Evolutionary conservation across 2,888 invertebrate genomes (phyloP).

Genomic region (Apoda limacodes): DNA sequence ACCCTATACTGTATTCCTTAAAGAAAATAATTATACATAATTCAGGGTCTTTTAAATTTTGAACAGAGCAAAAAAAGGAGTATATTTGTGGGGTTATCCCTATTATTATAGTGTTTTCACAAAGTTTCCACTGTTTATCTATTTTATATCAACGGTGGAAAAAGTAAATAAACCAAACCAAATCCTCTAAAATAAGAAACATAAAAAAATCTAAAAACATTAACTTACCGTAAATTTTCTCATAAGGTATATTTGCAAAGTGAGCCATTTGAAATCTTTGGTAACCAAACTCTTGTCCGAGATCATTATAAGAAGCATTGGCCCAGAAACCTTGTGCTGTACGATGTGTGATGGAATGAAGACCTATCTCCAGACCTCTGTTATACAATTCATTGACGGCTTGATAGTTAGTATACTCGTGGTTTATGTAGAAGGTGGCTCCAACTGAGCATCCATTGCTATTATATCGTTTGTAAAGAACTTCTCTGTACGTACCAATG

Average conservation of each 20-base stretch:
- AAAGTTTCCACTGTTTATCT: too few relatives aligned
- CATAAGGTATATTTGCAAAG: conserved; percentile 64
- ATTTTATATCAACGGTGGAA: too few relatives aligned
- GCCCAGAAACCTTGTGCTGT: conserved; percentile 70
- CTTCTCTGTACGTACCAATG: conserved; percentile 60
- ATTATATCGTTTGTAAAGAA: conserved; percentile 67
- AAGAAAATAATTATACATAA: too few relatives aligned
- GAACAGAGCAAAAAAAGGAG: too few relatives aligned
- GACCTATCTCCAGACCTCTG: conserved; percentile 73
- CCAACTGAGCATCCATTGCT: conserved; percentile 73
- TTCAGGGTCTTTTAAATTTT: too few relatives aligned
- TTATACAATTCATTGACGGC: conserved; percentile 71
- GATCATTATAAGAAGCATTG: conserved; percentile 53
- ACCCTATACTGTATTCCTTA: too few relatives aligned
- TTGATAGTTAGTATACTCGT: conserved; percentile 79
- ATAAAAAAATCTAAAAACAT: neutral
- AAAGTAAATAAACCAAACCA: too few relatives aligned
- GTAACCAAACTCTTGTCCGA: conserved; percentile 70
- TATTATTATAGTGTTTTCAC: too few relatives aligned
- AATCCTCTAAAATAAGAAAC: too few relatives aligned
- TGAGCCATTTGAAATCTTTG: conserved; percentile 61
- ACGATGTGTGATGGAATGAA: conserved; percentile 75
- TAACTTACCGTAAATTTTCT: conserved; percentile 39
- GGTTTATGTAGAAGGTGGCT: conserved; percentile 78
- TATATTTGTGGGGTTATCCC: too few relatives aligned